Percentiles rank a stretch among this genome's conserved stretches.
Conservation (phyloP, 2,113 vertebrate species). For the Bufo gargarizans region DNA sequence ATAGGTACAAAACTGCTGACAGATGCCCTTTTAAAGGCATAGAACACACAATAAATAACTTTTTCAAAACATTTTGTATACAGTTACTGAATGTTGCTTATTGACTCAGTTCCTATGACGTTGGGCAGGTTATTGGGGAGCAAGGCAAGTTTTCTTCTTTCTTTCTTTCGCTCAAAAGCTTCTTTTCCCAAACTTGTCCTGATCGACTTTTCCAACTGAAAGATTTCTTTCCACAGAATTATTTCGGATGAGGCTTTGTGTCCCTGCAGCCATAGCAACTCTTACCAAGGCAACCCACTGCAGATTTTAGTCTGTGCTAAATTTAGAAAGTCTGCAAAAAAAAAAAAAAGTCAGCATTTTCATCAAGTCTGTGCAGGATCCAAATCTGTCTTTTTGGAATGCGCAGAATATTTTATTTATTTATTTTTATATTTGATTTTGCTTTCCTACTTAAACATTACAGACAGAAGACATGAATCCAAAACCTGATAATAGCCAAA, state of each 20-base stretch:
- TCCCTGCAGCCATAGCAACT: conserved; percentile 79
- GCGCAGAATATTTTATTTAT: neutral
- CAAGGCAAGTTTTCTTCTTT: no score
- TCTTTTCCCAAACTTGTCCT: conserved; percentile 60
- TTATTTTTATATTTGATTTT: neutral
- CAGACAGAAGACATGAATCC: neutral
- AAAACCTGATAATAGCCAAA: neutral
- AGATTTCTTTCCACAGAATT: conserved; percentile 67
- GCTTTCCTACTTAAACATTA: neutral
- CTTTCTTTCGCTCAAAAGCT: conserved; percentile 32
- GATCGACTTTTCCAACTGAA: conserved; percentile 57
- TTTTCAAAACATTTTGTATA: no score
- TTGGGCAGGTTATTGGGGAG: no score
- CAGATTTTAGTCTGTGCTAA: conserved; percentile 71
- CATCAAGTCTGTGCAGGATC: conserved; percentile 65
- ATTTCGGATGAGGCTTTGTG: conserved; percentile 69
- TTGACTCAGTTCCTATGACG: no score
- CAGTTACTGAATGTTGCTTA: no score
- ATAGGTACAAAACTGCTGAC: no score
- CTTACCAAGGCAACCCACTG: conserved; percentile 77
- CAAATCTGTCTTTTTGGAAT: conserved; percentile 42
- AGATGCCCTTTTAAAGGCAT: no score
- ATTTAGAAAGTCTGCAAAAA: conserved; percentile 70
- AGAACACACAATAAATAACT: no score
- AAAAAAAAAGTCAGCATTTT: conserved; percentile 67